phyloP scores from a whole-genome alignment of 1,140 invertebrate genomes.

The Stegodyphus dumicola region DNA sequence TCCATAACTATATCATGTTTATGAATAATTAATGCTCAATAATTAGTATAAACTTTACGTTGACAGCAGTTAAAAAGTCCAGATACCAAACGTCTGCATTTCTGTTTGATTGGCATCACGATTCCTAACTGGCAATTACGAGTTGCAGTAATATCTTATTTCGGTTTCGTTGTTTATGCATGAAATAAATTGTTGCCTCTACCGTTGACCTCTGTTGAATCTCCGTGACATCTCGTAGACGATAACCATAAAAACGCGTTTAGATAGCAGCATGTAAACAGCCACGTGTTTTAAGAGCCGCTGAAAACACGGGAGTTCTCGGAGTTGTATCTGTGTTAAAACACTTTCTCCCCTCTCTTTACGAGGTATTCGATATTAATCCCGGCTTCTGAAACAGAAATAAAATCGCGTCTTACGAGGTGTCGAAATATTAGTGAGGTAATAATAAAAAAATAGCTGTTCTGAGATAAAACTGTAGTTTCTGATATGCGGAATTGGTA shows the following conservation, averaged over 20 bases:
- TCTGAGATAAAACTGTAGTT: too few species aligned
- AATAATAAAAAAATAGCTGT: background rate
- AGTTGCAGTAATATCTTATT: background rate
- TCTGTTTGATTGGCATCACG: too few species aligned
- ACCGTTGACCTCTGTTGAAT: background rate
- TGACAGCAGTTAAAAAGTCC: too few species aligned
- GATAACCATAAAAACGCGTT: constrained; percentile 29
- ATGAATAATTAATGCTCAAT: too few species aligned
- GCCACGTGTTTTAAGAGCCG: background rate
- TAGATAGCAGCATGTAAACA: constrained; percentile 43
- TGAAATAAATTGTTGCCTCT: background rate
- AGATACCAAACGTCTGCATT: too few species aligned
- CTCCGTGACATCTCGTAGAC: background rate
- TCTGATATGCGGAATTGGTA: too few species aligned
- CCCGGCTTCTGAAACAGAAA: background rate
- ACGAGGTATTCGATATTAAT: background rate
- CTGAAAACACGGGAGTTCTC: too few species aligned
- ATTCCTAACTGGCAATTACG: too few species aligned
- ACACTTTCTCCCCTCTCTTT: constrained; percentile 6
- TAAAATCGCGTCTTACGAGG: background rate
- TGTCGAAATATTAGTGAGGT: constrained; percentile 27
- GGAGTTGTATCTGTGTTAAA: background rate
- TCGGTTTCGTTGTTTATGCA: background rate
- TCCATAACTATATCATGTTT: too few species aligned
- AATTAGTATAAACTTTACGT: too few species aligned